phyloP scores from a whole-genome alignment of 2,888 invertebrate species.

The Hemaris fuciformis region DNA sequence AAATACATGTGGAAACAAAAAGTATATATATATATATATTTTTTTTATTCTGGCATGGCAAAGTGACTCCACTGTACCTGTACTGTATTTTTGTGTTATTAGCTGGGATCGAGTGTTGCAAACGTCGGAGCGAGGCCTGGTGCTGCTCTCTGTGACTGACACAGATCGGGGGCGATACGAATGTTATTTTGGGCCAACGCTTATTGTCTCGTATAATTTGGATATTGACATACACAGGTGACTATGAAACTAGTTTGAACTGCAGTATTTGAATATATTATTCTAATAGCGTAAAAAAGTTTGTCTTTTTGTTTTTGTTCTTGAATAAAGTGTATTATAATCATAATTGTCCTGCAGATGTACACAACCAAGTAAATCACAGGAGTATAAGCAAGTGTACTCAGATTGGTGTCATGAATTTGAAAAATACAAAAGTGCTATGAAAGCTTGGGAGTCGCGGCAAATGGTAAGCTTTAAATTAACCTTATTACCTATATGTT shows the following conservation, averaged over 20 bases:
- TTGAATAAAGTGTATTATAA: no score
- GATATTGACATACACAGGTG: slow-evolving; percentile 82
- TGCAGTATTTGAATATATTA: no score
- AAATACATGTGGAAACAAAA: background rate
- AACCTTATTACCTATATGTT: background rate
- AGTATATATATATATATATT: no score
- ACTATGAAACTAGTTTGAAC: background rate
- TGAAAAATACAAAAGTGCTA: slow-evolving; percentile 85
- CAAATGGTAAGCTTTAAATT: slow-evolving; percentile 74
- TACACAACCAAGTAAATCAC: slow-evolving; percentile 80
- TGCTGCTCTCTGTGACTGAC: slow-evolving; percentile 81
- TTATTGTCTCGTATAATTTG: slow-evolving; percentile 81
- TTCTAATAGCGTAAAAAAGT: no score
- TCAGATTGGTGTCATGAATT: slow-evolving; percentile 88
- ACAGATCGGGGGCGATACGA: slow-evolving; percentile 83
- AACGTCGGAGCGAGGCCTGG: slow-evolving; percentile 82
- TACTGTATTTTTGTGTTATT: slow-evolving; percentile 16
- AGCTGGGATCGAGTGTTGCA: slow-evolving; percentile 82
- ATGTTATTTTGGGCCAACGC: slow-evolving; percentile 80
- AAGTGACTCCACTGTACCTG: no score
- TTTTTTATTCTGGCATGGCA: no score
- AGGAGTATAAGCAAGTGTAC: slow-evolving; percentile 83
- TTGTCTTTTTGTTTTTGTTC: no score
- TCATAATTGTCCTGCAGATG: slow-evolving; percentile 57
- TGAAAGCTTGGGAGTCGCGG: slow-evolving; percentile 83